Conservation (phyloP, 35 echinoderm and acorn worm genomes). For the Eucidaris tribuloides region DNA sequence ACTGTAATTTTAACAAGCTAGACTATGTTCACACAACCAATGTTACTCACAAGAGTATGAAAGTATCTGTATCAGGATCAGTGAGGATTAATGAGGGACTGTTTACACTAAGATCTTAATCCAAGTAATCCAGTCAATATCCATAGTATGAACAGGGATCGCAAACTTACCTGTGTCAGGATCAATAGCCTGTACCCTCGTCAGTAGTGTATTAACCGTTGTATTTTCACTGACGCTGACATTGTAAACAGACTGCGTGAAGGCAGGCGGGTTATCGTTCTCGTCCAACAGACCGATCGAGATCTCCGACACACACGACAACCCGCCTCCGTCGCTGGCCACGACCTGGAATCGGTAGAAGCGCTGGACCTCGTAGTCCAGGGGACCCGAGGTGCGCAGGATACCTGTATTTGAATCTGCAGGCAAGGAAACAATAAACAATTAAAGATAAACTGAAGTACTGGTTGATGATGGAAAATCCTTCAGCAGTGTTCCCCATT, state of each 20-base stretch:
- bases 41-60: no score
- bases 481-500: no score
- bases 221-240: slow-evolving; percentile 95
- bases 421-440: no score
- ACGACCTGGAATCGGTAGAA: slow-evolving; percentile 68
- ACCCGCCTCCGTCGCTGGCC: slow-evolving; percentile 65
- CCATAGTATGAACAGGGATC: no score
- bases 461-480: no score
- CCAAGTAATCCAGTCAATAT: no score
- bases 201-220: slow-evolving; percentile 70
- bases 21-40: no score
- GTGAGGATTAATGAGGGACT: no score
- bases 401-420: slow-evolving; percentile 39
- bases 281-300: slow-evolving; percentile 72
- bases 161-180: slow-evolving; percentile 80
- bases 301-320: slow-evolving; percentile 54
- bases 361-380: slow-evolving; percentile 72
- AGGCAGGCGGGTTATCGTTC: slow-evolving; percentile 86
- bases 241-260: slow-evolving; percentile 63
- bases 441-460: no score
- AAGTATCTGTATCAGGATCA: no score
- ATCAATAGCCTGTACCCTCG: slow-evolving; percentile 89
- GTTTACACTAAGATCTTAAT: no score
- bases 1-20: no score
- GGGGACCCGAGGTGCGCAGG: slow-evolving; percentile 36